Evolutionary conservation across 2,888 invertebrate species (phyloP), one percentile per base, ranked within the genome.

Genomic region (Azorinus chamasolen): DNA sequence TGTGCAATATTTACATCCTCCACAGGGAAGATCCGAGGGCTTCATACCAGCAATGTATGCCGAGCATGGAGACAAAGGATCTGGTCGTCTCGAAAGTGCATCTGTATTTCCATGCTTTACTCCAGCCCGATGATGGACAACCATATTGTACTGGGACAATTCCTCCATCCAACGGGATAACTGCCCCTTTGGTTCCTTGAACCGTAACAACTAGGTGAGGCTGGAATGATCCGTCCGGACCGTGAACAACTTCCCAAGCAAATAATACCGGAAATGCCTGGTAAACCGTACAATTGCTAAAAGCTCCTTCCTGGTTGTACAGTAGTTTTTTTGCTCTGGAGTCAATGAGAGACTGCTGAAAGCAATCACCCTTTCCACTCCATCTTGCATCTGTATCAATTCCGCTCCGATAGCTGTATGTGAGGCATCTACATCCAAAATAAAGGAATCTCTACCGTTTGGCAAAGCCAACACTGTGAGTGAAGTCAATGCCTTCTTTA

Each of bases 101-200:
- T 77, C 71, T 5, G 65, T 69, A 57, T 78, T 70, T 10, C 32
- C 39, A 61, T 66, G 65, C 48, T 58, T 39, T 20, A 25, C 41
- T 14, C 71, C 62, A n/a, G 54, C 24, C 14, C 71, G 59, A 48
- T 76, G 76, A 50, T 70, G 20, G 2, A 82, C 58, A 8, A 43
- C 14, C 78, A 83, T 70, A 20, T 76, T 41, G 57, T 71, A 83
- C 46, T 82, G 76, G 1, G 61, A 54, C 6, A 84, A 39, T 39
- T 79, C 79, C 32, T 79, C 82, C 18, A 79, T 50, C 84, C 82
- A 81, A 16, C 77, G 32, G 1, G 81, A 79, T 10, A 82, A 32
- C 24, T 79, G 75, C 1, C 79, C 76, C 12, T 72, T 37, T 18
- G 63, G 68, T 53, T 53, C 27, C 27, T 64, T 54, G 24, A 63